These are phyloP conservation scores for Psittacula cyanocephala DNA, from an alignment of 2,113 vertebrate species.

Conservation along the genomic window DNA sequence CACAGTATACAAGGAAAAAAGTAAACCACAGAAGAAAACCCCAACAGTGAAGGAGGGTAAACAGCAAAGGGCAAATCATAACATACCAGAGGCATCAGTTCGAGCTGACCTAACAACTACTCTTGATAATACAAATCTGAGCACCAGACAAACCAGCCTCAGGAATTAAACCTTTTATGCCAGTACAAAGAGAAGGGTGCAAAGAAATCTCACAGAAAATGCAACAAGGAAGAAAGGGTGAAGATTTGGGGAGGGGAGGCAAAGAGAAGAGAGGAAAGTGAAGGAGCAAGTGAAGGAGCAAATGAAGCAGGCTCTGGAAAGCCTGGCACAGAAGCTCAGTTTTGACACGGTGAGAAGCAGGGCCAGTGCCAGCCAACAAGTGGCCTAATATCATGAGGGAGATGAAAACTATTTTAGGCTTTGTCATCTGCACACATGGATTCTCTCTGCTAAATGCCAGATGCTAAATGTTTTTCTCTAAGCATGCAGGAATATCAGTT, in stretches of 20 bases:
- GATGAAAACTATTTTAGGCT: conserved; percentile 44
- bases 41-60: not conserved
- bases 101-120: not conserved
- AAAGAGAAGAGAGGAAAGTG: not conserved
- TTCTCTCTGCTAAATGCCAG: conserved; percentile 28
- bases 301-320: not conserved
- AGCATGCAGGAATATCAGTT: not conserved
- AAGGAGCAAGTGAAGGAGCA: not conserved
- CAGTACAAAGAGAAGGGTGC: not conserved
- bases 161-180: not conserved
- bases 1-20: not conserved
- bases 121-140: rapidly evolving
- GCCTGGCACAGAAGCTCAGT: not conserved
- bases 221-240: not conserved
- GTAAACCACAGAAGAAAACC: not conserved
- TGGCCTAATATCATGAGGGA: not conserved
- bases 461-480: not conserved
- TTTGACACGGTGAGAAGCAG: not conserved
- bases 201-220: not conserved
- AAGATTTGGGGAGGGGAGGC: not conserved
- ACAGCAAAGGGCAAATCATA: not conserved
- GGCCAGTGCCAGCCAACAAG: conserved; percentile 1
- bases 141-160: not conserved
- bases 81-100: not conserved
- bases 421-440: not conserved